Evolutionary conservation across 2,113 vertebrate species (phyloP).

Genomic region (Paracanthobrama guichenoti): DNA sequence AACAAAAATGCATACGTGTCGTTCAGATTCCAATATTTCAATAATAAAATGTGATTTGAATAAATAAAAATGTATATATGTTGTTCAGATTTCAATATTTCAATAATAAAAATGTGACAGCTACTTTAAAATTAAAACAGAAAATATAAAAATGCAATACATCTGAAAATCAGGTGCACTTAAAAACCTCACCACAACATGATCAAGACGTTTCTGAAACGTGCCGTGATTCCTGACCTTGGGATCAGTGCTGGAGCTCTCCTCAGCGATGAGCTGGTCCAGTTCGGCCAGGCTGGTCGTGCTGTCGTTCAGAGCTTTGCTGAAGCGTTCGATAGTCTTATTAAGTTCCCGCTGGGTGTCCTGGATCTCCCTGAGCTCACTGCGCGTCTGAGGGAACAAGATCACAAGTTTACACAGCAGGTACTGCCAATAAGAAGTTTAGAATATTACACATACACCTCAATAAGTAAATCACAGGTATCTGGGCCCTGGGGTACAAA

Average conservation of each 20-base stretch:
- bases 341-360: constrained; percentile 84
- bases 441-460: not conserved
- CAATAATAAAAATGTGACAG: no score
- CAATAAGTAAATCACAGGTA: not conserved
- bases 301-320: constrained; percentile 78
- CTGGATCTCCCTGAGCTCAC: constrained; percentile 85
- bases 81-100: no score
- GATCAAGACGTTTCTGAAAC: not conserved
- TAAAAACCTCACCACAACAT: not conserved
- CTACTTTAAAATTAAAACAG: no score
- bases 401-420: not conserved
- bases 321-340: constrained; percentile 83
- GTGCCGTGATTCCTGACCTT: not conserved
- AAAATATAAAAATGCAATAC: no score
- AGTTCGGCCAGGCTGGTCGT: constrained; percentile 77
- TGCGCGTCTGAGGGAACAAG: constrained; percentile 78
- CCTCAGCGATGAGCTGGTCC: constrained; percentile 75
- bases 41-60: no score
- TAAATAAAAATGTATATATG: no score
- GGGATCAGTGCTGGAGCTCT: constrained; percentile 69
- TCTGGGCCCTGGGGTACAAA: not conserved
- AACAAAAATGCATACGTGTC: no score
- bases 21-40: no score
- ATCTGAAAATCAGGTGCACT: no score
- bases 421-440: not conserved